Evolutionary conservation across 1,140 invertebrate species (phyloP).

Genomic region (Adoxophyes honmai): DNA sequence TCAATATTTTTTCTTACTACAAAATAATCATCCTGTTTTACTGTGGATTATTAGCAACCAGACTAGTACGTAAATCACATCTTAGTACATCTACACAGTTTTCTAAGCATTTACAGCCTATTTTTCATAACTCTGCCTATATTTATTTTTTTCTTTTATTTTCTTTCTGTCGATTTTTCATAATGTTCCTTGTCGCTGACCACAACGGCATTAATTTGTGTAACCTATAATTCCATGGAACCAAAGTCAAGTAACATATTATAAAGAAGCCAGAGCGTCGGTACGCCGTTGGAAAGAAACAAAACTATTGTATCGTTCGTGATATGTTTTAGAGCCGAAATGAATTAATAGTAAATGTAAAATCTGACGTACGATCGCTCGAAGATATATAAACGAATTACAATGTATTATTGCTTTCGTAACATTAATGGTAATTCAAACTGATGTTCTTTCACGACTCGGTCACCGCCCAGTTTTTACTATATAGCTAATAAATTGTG

Average conservation of each 20-base stretch:
- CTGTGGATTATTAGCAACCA: no score
- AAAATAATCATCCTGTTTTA: no score
- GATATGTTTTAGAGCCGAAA: slow-evolving; percentile 49
- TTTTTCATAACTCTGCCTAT: no score
- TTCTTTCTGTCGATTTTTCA: no score
- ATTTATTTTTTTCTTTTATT: no score
- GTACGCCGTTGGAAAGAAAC: slow-evolving; percentile 20
- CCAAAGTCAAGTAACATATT: slow-evolving; percentile 68
- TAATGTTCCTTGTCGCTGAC: no score
- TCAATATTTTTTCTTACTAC: no score
- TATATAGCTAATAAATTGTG: slow-evolving; percentile 68
- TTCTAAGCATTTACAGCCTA: no score
- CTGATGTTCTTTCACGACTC: slow-evolving; percentile 26
- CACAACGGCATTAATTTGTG: no score
- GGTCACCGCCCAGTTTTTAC: slow-evolving; percentile 37
- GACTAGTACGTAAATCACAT: no score
- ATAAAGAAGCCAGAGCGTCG: slow-evolving; percentile 28
- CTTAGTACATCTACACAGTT: no score
- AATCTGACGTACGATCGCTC: slow-evolving; percentile 18
- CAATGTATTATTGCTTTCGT: slow-evolving; percentile 52
- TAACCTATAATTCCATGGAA: slow-evolving; percentile 50
- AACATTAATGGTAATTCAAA: slow-evolving; percentile 28
- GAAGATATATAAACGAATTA: slow-evolving; percentile 21
- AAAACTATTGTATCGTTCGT: slow-evolving; percentile 37
- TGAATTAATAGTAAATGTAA: slow-evolving; percentile 13